Conservation (phyloP, 2,113 vertebrate genomes). For the Caranx melampygus region DNA sequence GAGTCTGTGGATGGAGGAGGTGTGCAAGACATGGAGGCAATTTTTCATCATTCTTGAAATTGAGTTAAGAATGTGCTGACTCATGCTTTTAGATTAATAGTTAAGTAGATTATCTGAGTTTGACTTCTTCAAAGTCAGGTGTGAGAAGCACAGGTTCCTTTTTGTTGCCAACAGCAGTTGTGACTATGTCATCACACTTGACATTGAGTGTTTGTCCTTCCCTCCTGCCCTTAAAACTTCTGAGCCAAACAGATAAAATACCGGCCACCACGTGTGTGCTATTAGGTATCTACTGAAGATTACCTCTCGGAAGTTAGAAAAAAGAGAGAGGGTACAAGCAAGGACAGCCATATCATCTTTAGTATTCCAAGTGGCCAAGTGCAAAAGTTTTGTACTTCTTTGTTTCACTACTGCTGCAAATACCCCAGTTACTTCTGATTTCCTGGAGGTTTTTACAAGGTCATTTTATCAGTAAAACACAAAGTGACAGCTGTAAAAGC, state of each 20-base stretch:
- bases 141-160: neutral
- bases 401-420: neutral
- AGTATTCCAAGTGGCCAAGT: slow-evolving; percentile 3
- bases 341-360: neutral
- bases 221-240: slow-evolving; percentile 19
- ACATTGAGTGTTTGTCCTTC: slow-evolving; percentile 16
- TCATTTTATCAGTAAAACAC: slow-evolving; percentile 12
- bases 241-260: slow-evolving; percentile 14
- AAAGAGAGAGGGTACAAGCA: neutral
- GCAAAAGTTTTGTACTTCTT: neutral
- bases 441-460: slow-evolving; percentile 13
- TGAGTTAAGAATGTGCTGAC: slow-evolving; percentile 16
- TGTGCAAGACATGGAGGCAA: neutral
- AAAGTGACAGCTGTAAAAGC: neutral
- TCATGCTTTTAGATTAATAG: slow-evolving; percentile 13
- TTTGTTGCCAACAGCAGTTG: neutral
- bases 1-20: neutral
- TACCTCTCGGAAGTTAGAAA: neutral
- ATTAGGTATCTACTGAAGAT: slow-evolving; percentile 25
- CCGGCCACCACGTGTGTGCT: slow-evolving; percentile 7
- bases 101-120: slow-evolving; percentile 37
- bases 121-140: slow-evolving; percentile 17
- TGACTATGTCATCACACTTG: slow-evolving; percentile 1
- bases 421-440: neutral
- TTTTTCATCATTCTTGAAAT: slow-evolving; percentile 8